Evolutionary conservation across 2,113 vertebrate genomes (phyloP).

Genomic region (Nyctereutes procyonoides): DNA sequence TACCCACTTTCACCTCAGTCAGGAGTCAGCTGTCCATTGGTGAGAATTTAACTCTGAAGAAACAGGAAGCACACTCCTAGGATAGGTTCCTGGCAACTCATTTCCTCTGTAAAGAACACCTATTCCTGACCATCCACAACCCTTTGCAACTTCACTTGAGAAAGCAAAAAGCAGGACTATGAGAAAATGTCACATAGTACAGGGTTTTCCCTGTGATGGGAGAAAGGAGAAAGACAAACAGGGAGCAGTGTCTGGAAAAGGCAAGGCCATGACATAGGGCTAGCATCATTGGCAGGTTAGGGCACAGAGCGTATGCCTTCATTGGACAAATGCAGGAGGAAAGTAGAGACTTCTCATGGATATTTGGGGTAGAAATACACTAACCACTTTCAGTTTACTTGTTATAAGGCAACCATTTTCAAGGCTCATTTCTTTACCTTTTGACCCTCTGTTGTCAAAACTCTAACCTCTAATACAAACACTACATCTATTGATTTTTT

Average conservation of each 20-base stretch:
- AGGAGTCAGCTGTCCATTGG: neutral
- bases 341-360: neutral
- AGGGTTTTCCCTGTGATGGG: neutral
- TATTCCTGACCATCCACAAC: neutral
- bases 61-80: neutral
- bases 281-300: neutral
- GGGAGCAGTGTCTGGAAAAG: neutral
- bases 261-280: neutral
- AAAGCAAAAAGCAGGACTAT: neutral
- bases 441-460: conserved; percentile 2
- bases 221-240: neutral
- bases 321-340: neutral
- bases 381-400: neutral
- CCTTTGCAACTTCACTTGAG: conserved; percentile 20
- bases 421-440: neutral
- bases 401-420: neutral
- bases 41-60: conserved; percentile 19
- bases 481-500: neutral
- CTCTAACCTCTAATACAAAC: neutral
- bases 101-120: conserved; percentile 2
- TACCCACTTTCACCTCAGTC: neutral
- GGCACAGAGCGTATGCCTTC: neutral
- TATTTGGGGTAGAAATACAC: neutral
- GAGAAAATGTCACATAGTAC: conserved; percentile 12
- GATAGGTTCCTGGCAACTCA: conserved; percentile 31